These are phyloP conservation scores for Drosophila phalerata DNA, from an alignment of 2,888 invertebrate genomes.

Conservation along the genomic window DNA sequence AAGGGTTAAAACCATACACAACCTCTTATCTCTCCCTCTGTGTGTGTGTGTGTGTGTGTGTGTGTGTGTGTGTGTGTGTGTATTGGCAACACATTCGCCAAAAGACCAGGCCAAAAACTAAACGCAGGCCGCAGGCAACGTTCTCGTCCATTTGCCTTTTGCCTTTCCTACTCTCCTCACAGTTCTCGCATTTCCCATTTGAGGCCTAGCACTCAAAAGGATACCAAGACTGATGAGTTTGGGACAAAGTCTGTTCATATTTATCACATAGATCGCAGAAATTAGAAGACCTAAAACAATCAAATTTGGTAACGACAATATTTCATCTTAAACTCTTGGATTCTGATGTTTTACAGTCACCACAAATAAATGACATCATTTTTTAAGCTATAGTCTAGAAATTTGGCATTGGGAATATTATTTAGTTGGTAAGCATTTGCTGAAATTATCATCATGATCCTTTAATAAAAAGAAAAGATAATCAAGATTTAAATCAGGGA, in stretches of 20 bases:
- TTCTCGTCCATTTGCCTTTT: constrained; percentile 13
- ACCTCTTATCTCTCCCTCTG: constrained; percentile 11
- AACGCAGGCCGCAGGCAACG: constrained; percentile 55
- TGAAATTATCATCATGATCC: neutral
- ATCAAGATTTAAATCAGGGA: too few relatives aligned
- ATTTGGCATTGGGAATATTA: neutral
- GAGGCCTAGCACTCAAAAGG: neutral
- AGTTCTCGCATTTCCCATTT: neutral
- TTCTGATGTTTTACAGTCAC: too few relatives aligned
- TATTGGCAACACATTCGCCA: constrained; percentile 31
- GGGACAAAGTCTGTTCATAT: neutral
- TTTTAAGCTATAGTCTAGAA: neutral
- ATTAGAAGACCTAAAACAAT: too few relatives aligned
- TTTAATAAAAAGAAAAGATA: neutral
- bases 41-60: constrained; percentile 5
- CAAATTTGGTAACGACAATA: too few relatives aligned
- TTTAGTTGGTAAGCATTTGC: neutral
- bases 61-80: constrained; percentile 7
- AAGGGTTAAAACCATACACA: constrained; percentile 47
- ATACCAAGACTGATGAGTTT: neutral
- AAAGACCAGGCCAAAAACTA: constrained; percentile 43
- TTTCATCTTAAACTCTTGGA: too few relatives aligned
- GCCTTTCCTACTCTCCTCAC: neutral
- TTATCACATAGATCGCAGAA: neutral
- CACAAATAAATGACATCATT: too few relatives aligned